Percentiles rank a stretch among this genome's conserved stretches.
Conservation (phyloP, 2,888 invertebrate genomes). For the Leucania comma region DNA sequence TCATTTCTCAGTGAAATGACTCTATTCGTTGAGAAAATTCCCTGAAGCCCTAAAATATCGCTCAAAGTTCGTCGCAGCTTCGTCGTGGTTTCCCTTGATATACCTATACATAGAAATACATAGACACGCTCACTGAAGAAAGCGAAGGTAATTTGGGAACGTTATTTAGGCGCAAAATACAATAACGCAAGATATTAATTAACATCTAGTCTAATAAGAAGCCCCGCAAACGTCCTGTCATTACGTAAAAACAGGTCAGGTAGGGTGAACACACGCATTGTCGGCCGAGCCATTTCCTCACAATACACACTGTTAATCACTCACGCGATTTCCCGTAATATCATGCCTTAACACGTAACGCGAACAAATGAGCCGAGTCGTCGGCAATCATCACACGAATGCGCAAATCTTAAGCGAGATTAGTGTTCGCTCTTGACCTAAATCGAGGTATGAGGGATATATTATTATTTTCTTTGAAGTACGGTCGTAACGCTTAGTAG, state of each 20-base stretch:
- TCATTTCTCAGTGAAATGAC: neutral
- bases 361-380: constrained; percentile 70
- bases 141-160: constrained; percentile 33
- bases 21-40: constrained; percentile 1
- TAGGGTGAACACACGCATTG: constrained; percentile 65
- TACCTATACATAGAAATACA: constrained; percentile 1
- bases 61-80: constrained; percentile 2
- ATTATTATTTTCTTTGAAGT: constrained; percentile 72
- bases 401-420: constrained; percentile 68
- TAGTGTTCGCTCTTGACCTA: constrained; percentile 74
- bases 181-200: constrained; percentile 65
- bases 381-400: constrained; percentile 68
- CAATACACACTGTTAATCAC: constrained; percentile 80
- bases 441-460: constrained; percentile 63
- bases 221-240: constrained; percentile 55
- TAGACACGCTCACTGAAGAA: constrained; percentile 19
- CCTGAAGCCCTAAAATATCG: neutral
- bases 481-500: constrained; percentile 56
- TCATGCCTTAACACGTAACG: constrained; percentile 72
- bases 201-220: constrained; percentile 61
- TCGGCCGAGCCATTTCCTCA: constrained; percentile 75
- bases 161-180: constrained; percentile 39
- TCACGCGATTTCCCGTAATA: constrained; percentile 80
- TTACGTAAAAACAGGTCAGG: constrained; percentile 65
- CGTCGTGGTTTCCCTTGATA: neutral